Conservation (phyloP, 1,140 invertebrate species). For the Hesperophylax magnus region DNA sequence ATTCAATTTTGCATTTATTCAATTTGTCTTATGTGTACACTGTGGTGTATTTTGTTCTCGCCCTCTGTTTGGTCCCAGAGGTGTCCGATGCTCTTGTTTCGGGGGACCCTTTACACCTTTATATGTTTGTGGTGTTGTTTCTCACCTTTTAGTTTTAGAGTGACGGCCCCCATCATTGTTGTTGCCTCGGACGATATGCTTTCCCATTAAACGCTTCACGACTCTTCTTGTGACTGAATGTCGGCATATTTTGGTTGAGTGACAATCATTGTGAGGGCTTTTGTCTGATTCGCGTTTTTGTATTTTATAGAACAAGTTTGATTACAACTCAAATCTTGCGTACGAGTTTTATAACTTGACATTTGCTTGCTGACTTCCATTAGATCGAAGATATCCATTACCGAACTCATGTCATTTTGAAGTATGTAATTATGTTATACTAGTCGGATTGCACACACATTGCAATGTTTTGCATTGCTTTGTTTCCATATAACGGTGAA, state of each 20-base stretch:
- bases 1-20: conserved; percentile 59
- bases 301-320: too few species aligned
- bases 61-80: conserved; percentile 13
- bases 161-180: conserved; percentile 20
- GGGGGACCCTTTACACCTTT: neutral
- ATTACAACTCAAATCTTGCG: too few species aligned
- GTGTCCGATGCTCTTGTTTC: conserved; percentile 47
- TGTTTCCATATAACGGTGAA: neutral
- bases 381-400: too few species aligned
- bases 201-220: conserved; percentile 11
- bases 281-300: neutral
- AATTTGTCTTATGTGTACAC: conserved; percentile 47
- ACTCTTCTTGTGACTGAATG: conserved; percentile 9
- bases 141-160: conserved; percentile 20
- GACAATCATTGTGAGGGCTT: conserved; percentile 11
- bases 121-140: conserved; percentile 31
- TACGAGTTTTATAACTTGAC: too few species aligned
- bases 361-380: too few species aligned
- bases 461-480: too few species aligned
- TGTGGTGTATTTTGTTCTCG: conserved; percentile 26
- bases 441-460: too few species aligned
- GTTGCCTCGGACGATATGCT: conserved; percentile 9
- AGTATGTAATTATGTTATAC: too few species aligned
- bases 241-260: conserved; percentile 17
- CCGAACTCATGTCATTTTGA: too few species aligned